Evolutionary conservation across 35 echinoderm and acorn worm species (phyloP), one percentile per base, ranked within the genome.

Genomic region (Stichopus chloronotus): DNA sequence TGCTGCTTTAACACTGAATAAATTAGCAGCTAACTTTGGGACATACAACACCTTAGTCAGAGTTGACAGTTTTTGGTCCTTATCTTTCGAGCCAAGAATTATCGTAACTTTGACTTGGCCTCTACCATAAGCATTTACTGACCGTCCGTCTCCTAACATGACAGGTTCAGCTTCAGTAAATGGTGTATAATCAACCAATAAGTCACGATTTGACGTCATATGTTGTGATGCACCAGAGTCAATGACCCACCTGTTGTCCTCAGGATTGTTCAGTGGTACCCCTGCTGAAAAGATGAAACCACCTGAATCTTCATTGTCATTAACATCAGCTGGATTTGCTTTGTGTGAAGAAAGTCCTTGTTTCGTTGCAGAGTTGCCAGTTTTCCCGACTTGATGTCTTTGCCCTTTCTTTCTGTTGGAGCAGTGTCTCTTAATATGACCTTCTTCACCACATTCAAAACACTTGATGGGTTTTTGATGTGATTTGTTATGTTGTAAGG

Each of bases 11-110:
- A 76, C 72, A 76, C 72, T 76, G 72, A 76, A 76, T 76, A 76
- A 76, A 76, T 76, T 76, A 76, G 72, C 72, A 76, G 72, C 72
- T 76, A 76, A 76, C 72, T 76, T 76, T 76, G 72, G 4, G 72
- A 76, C 72, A 17, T 76, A 76, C 1, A 76, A 8, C 72, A 76
- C 72, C 3, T 4, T 76, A 76, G 72, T 76, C 72, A 76, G 72
- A 76, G 72, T 76, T 0, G 72, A 76, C 25, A 76, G 25, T 17
- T 7, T 6, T 76, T 76, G 4, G 72, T 76, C 72, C 72, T 43
- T 43, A 43, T 76, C 72, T 76, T 76, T 76, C 25, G 72, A 76
- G 4, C 72, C 72, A 76, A 8, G 72, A 5, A 5, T 0, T 8
- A 76, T 17, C 72, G 14, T 76, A 76, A 76, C 0, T 76, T 76